Percentiles rank a stretch among this genome's conserved stretches.
Conservation (phyloP, 2,113 vertebrate species). For the Xenotilapia flavipinnis region DNA sequence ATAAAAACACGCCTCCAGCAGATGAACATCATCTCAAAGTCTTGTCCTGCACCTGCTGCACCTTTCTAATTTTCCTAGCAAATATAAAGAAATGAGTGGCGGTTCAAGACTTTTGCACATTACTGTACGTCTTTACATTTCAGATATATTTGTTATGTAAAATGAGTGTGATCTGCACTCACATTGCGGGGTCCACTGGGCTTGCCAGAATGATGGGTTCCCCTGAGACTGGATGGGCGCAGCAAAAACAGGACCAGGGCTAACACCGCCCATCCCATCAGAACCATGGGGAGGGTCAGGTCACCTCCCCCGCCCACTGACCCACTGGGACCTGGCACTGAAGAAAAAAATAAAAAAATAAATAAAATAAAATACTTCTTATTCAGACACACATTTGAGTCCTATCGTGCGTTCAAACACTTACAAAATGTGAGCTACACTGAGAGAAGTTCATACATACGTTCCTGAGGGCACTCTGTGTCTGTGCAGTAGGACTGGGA, state of each 20-base stretch:
- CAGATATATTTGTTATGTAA: neutral
- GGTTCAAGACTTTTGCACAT: neutral
- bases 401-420: neutral
- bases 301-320: slow-evolving; percentile 66
- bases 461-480: slow-evolving; percentile 91
- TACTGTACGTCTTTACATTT: neutral
- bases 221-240: slow-evolving; percentile 84
- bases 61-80: neutral
- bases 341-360: fast-evolving
- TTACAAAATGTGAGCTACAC: neutral
- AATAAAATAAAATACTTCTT: neutral
- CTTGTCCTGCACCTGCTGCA: neutral
- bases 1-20: neutral
- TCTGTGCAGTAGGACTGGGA: slow-evolving; percentile 98
- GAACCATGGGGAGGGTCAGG: slow-evolving; percentile 83
- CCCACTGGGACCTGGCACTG: slow-evolving; percentile 87
- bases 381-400: neutral
- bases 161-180: slow-evolving; percentile 51
- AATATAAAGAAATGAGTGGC: neutral
- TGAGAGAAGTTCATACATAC: slow-evolving; percentile 72
- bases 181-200: slow-evolving; percentile 79
- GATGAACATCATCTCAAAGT: neutral
- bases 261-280: slow-evolving; percentile 89
- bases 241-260: slow-evolving; percentile 86
- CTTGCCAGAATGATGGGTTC: slow-evolving; percentile 76